Evolutionary conservation across 2,113 vertebrate species (phyloP).

Genomic region (Phalacrocorax aristotelis): DNA sequence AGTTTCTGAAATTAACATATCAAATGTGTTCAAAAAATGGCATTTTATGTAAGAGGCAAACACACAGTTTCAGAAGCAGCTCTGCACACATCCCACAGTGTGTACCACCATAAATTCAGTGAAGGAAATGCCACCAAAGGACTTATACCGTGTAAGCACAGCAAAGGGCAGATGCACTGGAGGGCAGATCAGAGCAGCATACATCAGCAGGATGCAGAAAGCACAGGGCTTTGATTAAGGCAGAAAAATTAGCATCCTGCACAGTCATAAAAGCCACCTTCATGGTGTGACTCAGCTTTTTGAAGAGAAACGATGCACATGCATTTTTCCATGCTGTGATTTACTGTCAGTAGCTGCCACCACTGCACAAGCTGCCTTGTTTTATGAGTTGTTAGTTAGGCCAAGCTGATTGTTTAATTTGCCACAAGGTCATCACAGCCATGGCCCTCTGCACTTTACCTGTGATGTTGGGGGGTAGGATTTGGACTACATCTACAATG

Average conservation of each 20-base stretch:
- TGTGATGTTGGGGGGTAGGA: not conserved
- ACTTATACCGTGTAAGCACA: not conserved
- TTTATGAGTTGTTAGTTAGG: not conserved
- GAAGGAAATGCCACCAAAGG: not conserved
- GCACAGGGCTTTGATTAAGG: not conserved
- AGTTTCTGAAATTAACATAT: conserved; percentile 61
- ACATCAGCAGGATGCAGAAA: not conserved
- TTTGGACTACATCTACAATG: not conserved
- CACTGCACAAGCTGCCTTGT: not conserved
- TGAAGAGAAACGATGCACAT: not conserved
- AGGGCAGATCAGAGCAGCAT: not conserved
- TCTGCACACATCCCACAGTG: not conserved
- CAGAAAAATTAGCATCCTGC: not conserved
- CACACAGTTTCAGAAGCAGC: conserved; percentile 31
- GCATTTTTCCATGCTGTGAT: not conserved
- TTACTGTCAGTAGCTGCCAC: not conserved
- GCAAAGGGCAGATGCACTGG: not conserved
- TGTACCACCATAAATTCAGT: not conserved
- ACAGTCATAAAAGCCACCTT: not conserved
- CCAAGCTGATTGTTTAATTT: not conserved
- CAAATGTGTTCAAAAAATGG: not conserved
- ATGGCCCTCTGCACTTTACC: not conserved
- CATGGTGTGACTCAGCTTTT: not conserved
- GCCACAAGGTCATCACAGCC: not conserved
- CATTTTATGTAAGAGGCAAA: conserved; percentile 20